A percentile compares a stretch with the other conserved stretches of the same genome.
These are phyloP conservation scores for Paedocypris sp. DNA, from an alignment of 2,113 vertebrate genomes.

Conservation along the genomic window DNA sequence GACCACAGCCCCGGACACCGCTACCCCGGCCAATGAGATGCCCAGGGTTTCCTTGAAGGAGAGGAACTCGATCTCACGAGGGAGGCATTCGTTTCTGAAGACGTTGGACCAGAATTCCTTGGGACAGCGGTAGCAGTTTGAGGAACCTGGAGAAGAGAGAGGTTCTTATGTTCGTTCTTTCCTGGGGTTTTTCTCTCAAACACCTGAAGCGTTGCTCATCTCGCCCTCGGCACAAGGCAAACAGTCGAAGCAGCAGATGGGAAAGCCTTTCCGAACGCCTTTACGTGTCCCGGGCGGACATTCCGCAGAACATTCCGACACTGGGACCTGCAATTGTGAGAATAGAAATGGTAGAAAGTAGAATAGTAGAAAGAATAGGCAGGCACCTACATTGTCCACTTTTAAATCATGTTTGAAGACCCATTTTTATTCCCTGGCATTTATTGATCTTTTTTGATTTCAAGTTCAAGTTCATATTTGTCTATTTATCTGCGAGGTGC, in stretches of 20 bases:
- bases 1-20: constrained; percentile 45
- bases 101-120: constrained; percentile 45
- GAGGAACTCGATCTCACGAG: constrained; percentile 40
- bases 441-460: too few relatives aligned
- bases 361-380: too few relatives aligned
- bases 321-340: constrained; percentile 45
- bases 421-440: too few relatives aligned
- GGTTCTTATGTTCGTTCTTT: too few relatives aligned
- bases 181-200: too few relatives aligned
- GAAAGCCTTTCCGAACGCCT: constrained; percentile 55
- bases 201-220: constrained; percentile 58
- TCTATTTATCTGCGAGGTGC: too few relatives aligned
- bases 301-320: constrained; percentile 54
- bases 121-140: constrained; percentile 44
- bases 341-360: too few relatives aligned
- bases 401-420: too few relatives aligned
- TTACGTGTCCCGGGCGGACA: constrained; percentile 56
- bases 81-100: constrained; percentile 39
- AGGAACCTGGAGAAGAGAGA: constrained; percentile 43
- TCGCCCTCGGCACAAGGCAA: constrained; percentile 61
- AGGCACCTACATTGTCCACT: too few relatives aligned
- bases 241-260: constrained; percentile 67
- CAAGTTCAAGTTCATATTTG: too few relatives aligned
- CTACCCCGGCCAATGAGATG: constrained; percentile 36
- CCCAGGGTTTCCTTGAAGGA: constrained; percentile 43